Percentiles rank a stretch among this genome's conserved stretches.
These are phyloP conservation scores for Holacanthella duospinosa DNA, from an alignment of 2,888 invertebrate species.

Conservation along the genomic window DNA sequence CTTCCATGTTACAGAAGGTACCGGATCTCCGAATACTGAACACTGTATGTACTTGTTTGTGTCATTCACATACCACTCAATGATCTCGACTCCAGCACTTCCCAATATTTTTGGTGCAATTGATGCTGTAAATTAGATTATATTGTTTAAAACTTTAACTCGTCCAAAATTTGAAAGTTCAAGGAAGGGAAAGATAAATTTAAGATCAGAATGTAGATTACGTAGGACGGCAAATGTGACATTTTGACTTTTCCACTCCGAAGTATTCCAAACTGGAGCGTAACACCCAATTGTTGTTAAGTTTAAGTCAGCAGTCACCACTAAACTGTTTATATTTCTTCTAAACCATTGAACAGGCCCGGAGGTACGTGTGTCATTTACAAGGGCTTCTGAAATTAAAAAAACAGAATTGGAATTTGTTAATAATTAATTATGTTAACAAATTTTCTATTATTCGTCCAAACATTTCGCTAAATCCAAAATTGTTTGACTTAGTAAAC, in stretches of 20 bases:
- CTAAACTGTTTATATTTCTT: constrained; percentile 1
- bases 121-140: constrained; percentile 14
- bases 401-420: no score
- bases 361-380: neutral
- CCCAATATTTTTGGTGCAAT: constrained; percentile 17
- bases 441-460: neutral
- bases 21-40: constrained; percentile 15
- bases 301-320: constrained; percentile 9
- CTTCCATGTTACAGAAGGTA: constrained; percentile 24
- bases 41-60: constrained; percentile 18
- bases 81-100: neutral
- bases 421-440: neutral
- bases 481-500: no score
- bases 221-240: neutral
- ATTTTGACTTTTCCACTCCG: constrained; percentile 22
- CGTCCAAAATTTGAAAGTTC: neutral
- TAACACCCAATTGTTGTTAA: constrained; percentile 18
- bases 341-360: neutral
- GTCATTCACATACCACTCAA: constrained; percentile 23
- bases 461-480: no score
- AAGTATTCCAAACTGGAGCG: constrained; percentile 31
- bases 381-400: neutral
- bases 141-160: neutral
- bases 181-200: no score
- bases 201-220: no score